These are phyloP conservation scores for Alosa sapidissima DNA, from an alignment of 2,797 vertebrate genomes.

Conservation along the genomic window DNA sequence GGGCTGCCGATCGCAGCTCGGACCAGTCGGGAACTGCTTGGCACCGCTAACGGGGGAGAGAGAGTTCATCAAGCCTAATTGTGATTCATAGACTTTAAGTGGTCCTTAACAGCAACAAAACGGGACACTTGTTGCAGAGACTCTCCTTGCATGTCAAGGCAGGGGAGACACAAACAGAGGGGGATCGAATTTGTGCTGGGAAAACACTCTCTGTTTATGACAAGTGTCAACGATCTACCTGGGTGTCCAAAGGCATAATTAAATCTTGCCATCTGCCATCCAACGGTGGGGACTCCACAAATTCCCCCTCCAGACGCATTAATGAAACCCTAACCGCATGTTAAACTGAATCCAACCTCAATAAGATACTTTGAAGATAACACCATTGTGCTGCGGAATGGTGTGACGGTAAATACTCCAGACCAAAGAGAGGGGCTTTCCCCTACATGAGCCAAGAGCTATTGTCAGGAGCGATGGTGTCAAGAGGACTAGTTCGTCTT, in stretches of 20 bases:
- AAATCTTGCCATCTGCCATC: slow-evolving; percentile 30
- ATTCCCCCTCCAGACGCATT: slow-evolving; percentile 15
- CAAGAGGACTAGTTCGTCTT: background rate
- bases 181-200: background rate
- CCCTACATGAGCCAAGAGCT: background rate
- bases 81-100: slow-evolving; percentile 5
- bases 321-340: slow-evolving; percentile 12
- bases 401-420: background rate
- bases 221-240: slow-evolving; percentile 15
- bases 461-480: background rate
- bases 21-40: background rate
- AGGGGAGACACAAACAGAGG: background rate
- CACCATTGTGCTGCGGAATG: background rate
- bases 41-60: background rate
- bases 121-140: background rate
- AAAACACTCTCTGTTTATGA: background rate
- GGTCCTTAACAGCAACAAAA: background rate
- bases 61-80: background rate
- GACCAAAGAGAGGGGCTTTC: background rate
- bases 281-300: slow-evolving; percentile 9
- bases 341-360: slow-evolving; percentile 8
- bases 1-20: background rate
- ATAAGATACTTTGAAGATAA: slow-evolving; percentile 10
- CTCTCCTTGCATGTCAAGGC: background rate
- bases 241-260: slow-evolving; percentile 7